These are phyloP conservation scores for Formica exsecta DNA, from an alignment of 1,140 invertebrate genomes.

Conservation along the genomic window DNA sequence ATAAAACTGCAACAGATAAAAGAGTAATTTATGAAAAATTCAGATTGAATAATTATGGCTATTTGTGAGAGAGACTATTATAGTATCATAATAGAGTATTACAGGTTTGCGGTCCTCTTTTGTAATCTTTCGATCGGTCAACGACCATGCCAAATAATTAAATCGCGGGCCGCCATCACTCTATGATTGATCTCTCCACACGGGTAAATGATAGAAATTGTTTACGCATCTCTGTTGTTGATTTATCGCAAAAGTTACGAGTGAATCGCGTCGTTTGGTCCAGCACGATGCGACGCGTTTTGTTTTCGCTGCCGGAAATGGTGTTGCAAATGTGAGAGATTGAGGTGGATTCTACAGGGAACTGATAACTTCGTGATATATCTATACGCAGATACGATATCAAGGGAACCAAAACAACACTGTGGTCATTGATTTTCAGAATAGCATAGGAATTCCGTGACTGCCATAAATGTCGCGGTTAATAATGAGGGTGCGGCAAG, in stretches of 20 bases:
- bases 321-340: conserved; percentile 38
- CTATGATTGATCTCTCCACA: conserved; percentile 38
- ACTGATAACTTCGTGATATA: conserved; percentile 52
- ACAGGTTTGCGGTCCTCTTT: background rate
- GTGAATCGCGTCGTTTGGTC: conserved; percentile 38
- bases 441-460: background rate
- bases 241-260: conserved; percentile 54
- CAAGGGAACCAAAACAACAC: conserved; percentile 33
- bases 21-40: no score
- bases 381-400: conserved; percentile 50
- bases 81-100: no score
- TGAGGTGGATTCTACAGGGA: conserved; percentile 40
- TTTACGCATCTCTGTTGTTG: conserved; percentile 55
- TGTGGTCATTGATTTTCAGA: conserved; percentile 13
- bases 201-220: conserved; percentile 49
- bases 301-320: conserved; percentile 48
- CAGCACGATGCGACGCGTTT: background rate
- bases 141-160: conserved; percentile 19
- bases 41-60: no score
- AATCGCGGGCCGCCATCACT: conserved; percentile 4
- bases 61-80: background rate
- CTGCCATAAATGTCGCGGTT: background rate
- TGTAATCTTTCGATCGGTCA: conserved; percentile 14
- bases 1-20: background rate
- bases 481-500: conserved; percentile 14